phyloP scores from a whole-genome alignment of 2,888 invertebrate species.

The Limnephilus lunatus region DNA sequence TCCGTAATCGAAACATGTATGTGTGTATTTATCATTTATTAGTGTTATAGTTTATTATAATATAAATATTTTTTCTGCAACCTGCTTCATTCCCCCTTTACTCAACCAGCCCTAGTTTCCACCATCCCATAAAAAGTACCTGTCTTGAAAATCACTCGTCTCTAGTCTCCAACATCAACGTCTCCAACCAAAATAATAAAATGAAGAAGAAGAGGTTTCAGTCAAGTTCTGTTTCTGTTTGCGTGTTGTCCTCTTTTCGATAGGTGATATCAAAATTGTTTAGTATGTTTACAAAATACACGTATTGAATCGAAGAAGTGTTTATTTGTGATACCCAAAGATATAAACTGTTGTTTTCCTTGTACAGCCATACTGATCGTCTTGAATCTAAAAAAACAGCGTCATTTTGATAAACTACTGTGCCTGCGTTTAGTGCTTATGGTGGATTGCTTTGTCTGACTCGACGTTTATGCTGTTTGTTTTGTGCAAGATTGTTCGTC shows the following conservation, averaged over 20 bases:
- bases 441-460: constrained; percentile 47
- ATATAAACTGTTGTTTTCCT: constrained; percentile 8
- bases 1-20: no score
- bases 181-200: not conserved
- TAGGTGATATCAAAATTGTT: constrained; percentile 57
- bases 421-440: constrained; percentile 12
- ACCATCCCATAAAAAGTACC: not conserved
- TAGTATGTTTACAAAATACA: constrained; percentile 51
- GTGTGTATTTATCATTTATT: not conserved
- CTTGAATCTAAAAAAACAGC: not conserved
- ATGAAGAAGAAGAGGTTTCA: constrained; percentile 24
- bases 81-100: not conserved
- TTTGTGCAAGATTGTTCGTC: constrained; percentile 42
- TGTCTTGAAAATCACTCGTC: not conserved
- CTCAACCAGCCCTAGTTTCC: not conserved
- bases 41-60: no score
- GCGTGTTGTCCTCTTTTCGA: constrained; percentile 59
- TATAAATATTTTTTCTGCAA: not conserved
- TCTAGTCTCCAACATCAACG: no score
- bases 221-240: constrained; percentile 53
- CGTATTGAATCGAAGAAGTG: constrained; percentile 21
- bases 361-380: not conserved
- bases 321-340: constrained; percentile 42
- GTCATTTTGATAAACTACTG: not conserved
- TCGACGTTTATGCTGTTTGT: constrained; percentile 36